Percentiles rank a stretch among this genome's conserved stretches.
These are phyloP conservation scores for Gymnothorax reevesii DNA, from an alignment of 2,797 vertebrate species.

Conservation along the genomic window DNA sequence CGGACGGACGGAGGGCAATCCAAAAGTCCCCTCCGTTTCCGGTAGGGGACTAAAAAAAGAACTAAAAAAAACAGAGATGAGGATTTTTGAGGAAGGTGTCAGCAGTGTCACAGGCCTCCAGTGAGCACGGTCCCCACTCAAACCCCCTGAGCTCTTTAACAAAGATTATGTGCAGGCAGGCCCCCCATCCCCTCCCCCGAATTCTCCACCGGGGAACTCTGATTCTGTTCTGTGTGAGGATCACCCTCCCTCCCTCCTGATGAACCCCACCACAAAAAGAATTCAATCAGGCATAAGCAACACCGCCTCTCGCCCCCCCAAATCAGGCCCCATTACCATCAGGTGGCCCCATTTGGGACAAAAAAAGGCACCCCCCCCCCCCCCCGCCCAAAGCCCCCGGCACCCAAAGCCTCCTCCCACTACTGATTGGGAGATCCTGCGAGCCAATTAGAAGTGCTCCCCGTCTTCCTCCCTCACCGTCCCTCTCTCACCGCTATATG, in stretches of 20 bases:
- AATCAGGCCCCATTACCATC: conserved; percentile 22
- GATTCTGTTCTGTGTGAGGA: background rate
- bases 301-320: conserved; percentile 21
- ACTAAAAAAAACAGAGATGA: no score
- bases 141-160: no score
- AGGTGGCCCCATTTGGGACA: conserved; percentile 23
- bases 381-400: background rate
- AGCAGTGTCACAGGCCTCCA: no score
- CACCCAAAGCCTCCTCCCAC: background rate
- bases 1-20: no score
- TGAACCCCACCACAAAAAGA: conserved; percentile 35
- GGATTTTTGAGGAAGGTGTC: no score
- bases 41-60: no score
- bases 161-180: background rate
- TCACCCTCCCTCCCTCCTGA: background rate
- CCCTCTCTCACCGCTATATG: background rate
- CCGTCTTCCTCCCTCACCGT: background rate
- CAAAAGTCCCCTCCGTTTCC: no score
- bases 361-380: conserved; percentile 36
- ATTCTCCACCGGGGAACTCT: no score
- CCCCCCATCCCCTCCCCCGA: no score
- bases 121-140: no score
- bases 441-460: conserved; percentile 22
- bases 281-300: conserved; percentile 43
- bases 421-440: conserved; percentile 27